A percentile compares a stretch with the other conserved stretches of the same genome.
Conservation (phyloP, 2,797 vertebrate species). For the Clarias pachynema region DNA sequence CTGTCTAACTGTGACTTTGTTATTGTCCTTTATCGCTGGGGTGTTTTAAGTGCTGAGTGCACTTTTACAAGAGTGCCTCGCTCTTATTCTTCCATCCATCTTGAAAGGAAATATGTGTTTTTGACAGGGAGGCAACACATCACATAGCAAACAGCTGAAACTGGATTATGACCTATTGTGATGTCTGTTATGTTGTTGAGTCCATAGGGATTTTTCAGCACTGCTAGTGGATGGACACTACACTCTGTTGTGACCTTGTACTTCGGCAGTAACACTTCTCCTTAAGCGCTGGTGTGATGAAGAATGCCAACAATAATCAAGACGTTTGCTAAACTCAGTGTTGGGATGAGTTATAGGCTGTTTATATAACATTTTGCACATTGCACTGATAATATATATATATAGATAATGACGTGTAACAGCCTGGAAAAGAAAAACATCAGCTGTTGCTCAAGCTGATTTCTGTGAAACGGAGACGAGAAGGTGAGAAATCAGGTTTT, state of each 20-base stretch:
- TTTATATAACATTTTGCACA: not conserved
- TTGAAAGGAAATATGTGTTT: constrained; percentile 32
- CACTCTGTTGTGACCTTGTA: constrained; percentile 10
- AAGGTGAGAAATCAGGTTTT: not conserved
- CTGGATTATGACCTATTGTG: constrained; percentile 20
- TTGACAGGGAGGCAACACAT: constrained; percentile 17
- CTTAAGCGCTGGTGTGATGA: constrained; percentile 4
- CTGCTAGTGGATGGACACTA: constrained; percentile 12
- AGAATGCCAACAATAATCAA: constrained; percentile 7
- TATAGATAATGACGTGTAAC: not conserved
- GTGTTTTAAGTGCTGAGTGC: constrained; percentile 32
- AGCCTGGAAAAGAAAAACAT: not conserved
- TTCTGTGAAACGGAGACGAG: not conserved
- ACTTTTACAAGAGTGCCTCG: not conserved
- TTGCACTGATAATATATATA: not conserved
- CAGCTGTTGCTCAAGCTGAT: not conserved
- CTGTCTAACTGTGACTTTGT: constrained; percentile 22
- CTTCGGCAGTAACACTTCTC: constrained; percentile 8
- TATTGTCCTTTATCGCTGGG: constrained; percentile 17
- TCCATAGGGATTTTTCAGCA: constrained; percentile 10
- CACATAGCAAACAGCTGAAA: constrained; percentile 32
- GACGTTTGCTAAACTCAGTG: not conserved
- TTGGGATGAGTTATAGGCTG: not conserved
- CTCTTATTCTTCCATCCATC: not conserved
- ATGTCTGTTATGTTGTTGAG: constrained; percentile 36